phyloP scores from a whole-genome alignment of 2,113 vertebrate species.

The Sander vitreus region DNA sequence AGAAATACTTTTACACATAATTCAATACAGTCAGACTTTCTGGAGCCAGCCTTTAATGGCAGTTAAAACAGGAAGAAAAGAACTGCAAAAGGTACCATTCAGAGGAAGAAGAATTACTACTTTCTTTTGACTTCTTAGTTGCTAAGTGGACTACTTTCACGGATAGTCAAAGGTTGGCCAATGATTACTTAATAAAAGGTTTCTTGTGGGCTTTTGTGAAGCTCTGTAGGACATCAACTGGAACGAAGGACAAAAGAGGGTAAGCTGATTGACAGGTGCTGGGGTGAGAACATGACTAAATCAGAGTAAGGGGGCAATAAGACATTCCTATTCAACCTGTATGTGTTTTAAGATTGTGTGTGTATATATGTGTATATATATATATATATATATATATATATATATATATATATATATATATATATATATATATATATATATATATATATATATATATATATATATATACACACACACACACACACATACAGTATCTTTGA shows the following conservation, averaged over 20 bases:
- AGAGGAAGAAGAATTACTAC: neutral
- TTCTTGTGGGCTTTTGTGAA: conserved; percentile 27
- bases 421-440: too few species aligned
- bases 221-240: neutral
- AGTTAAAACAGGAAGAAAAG: conserved; percentile 12
- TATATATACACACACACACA: too few species aligned
- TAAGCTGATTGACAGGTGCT: conserved; percentile 15
- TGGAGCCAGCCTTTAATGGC: neutral
- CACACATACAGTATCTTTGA: neutral
- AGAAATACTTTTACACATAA: neutral
- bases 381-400: too few species aligned
- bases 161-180: neutral
- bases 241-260: conserved; percentile 27
- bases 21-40: neutral
- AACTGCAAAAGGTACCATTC: neutral
- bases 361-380: too few species aligned
- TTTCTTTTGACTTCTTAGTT: neutral
- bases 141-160: conserved; percentile 1
- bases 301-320: neutral
- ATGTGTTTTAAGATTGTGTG: too few species aligned
- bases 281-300: neutral
- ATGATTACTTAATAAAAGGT: neutral
- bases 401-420: too few species aligned
- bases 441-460: too few species aligned
- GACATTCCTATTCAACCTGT: neutral